These are phyloP conservation scores for Oryzias sinensis DNA, from an alignment of 2,797 vertebrate genomes.

Conservation along the genomic window DNA sequence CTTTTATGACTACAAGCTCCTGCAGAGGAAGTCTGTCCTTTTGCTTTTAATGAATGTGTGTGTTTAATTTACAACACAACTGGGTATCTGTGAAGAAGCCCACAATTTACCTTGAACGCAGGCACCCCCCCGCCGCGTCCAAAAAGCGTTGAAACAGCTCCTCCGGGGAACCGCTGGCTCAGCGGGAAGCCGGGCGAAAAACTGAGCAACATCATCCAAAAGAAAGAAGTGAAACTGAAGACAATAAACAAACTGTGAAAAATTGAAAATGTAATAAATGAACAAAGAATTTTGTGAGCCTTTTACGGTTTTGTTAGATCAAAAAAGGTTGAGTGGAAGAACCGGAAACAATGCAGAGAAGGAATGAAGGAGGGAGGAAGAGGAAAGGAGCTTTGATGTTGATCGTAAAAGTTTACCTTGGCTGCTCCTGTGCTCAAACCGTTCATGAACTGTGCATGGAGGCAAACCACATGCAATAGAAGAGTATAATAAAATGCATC, in stretches of 20 bases:
- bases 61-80: conserved; percentile 72
- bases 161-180: conserved; percentile 72
- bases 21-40: conserved; percentile 69
- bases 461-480: not conserved
- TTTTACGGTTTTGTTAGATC: not conserved
- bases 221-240: conserved; percentile 1
- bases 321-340: conserved; percentile 19
- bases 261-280: not conserved
- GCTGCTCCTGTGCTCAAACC: conserved; percentile 2
- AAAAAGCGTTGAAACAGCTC: conserved; percentile 71
- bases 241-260: not conserved
- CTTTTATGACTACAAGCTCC: conserved; percentile 66
- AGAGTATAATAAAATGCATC: conserved; percentile 1
- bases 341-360: conserved; percentile 31
- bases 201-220: conserved; percentile 25
- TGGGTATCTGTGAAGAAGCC: conserved; percentile 59
- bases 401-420: conserved; percentile 47
- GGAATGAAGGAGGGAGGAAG: conserved; percentile 32
- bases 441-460: conserved; percentile 13
- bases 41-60: conserved; percentile 74
- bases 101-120: conserved; percentile 66
- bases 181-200: conserved; percentile 41
- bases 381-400: conserved; percentile 63
- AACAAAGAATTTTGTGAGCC: not conserved
- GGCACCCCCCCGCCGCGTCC: conserved; percentile 58